Evolutionary conservation across 1,140 invertebrate species (phyloP), one percentile per base, ranked within the genome.

Genomic region (Leguminivora glycinivorella): DNA sequence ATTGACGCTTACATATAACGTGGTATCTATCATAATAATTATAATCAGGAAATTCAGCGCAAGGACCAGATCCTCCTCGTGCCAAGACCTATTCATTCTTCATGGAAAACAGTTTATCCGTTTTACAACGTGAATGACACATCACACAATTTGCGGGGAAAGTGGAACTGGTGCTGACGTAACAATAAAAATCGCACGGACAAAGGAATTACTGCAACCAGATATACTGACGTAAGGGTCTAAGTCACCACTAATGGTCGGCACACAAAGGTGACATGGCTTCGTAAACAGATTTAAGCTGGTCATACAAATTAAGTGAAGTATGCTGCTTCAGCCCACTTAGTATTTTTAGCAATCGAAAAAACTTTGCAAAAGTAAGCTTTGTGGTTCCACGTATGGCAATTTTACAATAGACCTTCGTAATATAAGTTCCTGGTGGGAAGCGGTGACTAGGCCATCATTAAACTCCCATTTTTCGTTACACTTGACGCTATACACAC

Each of bases 141-240:
- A 73, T 81, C 67, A 69, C 73, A 82, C 80, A 80, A 84, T 83
- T 87, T 79, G 82, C 81, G 81, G 83, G 86, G 88, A 90, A 89
- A 90, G 88, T 80, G 74, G 82, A 84, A 78, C 75, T 75, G 80
- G 70, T 52, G 19, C 75, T 88, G 88, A 89, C 82, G 87, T 82
- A 90, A 89, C 86, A 87, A 88, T 88, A 83, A 88, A 87, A 88
- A 83, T 87, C 83, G 73, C 79, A 79, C 73, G 80, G 83, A 90
- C 88, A 89, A 90, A 89, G 88, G 85, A 89, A 88, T 89, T 84
- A 79, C 73, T 68, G 71, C 72, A 71, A 73, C 69, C 66, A 73
- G 71, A 63, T 29, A 68, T 67, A 43, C 75, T 80, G 75, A 76
- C 78, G 80, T 73, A 76, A 80, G 70, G 77, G 71, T 67, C 69